Conservation (phyloP, 2,888 invertebrate genomes). For the Maniola hyperantus region DNA sequence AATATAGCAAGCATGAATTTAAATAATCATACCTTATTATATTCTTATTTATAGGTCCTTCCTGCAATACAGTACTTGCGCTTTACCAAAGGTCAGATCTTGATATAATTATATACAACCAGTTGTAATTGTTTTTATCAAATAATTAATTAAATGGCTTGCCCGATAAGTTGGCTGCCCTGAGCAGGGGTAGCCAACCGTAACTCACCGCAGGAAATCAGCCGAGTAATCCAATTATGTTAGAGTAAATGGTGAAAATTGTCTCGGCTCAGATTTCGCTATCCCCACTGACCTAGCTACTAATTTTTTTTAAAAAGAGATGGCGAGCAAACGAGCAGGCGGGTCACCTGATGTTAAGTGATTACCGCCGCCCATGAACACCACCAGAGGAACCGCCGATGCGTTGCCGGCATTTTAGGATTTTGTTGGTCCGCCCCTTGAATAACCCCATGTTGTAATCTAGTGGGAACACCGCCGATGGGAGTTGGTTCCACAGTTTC, state of each 20-base stretch:
- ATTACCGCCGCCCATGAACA: too few species aligned
- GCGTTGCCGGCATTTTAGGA: too few species aligned
- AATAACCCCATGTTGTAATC: too few species aligned
- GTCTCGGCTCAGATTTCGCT: slow-evolving; percentile 13
- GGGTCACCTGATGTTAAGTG: too few species aligned
- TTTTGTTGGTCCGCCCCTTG: too few species aligned
- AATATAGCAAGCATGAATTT: too few species aligned
- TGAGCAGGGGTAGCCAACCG: slow-evolving; percentile 16
- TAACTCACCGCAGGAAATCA: slow-evolving; percentile 27
- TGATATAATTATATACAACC: not conserved
- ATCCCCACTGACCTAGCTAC: slow-evolving; percentile 10
- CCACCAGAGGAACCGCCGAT: too few species aligned
- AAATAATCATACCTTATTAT: too few species aligned
- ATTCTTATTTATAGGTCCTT: not conserved
- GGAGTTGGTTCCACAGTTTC: too few species aligned
- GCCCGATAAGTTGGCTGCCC: not conserved
- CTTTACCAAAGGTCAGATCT: not conserved
- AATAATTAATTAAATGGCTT: not conserved
- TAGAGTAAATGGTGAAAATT: slow-evolving; percentile 20
- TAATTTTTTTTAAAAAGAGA: too few species aligned
- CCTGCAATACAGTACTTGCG: not conserved
- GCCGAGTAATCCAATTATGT: slow-evolving; percentile 29
- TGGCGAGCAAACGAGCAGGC: too few species aligned
- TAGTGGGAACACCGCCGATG: too few species aligned
- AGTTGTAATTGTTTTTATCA: not conserved